Evolutionary conservation across 2,888 invertebrate genomes (phyloP).

Genomic region (Macrophya annulata): DNA sequence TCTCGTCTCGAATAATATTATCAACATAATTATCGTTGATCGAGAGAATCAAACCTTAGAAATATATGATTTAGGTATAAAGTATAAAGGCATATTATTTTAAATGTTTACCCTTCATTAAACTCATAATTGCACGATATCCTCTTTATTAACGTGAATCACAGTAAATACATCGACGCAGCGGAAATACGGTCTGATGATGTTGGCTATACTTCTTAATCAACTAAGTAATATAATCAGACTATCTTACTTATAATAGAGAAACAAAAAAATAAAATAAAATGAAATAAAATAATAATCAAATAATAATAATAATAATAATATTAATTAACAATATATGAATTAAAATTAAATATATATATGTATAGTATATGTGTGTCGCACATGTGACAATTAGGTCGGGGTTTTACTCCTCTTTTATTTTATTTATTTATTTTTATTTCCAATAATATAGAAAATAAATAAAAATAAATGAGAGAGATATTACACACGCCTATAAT

Average conservation of each 20-base stretch:
- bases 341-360: constrained; percentile 71
- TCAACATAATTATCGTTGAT: neutral
- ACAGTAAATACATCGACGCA: constrained; percentile 53
- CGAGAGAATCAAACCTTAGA: neutral
- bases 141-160: constrained; percentile 52
- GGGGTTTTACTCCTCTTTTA: neutral
- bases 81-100: neutral
- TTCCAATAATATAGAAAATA: neutral
- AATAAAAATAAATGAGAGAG: neutral
- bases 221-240: constrained; percentile 72
- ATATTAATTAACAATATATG: constrained; percentile 68
- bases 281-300: constrained; percentile 60
- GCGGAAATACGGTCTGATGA: constrained; percentile 69
- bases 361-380: constrained; percentile 60
- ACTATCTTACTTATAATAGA: constrained; percentile 75
- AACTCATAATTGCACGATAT: constrained; percentile 33
- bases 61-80: neutral
- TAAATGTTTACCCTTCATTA: neutral
- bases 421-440: neutral
- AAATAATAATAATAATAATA: constrained; percentile 72
- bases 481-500: neutral
- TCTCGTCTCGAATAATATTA: no score
- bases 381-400: neutral
- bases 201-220: constrained; percentile 72
- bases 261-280: constrained; percentile 74